Evolutionary conservation across 2,888 invertebrate genomes (phyloP).

Genomic region (Caenorhabditis auriculariae): DNA sequence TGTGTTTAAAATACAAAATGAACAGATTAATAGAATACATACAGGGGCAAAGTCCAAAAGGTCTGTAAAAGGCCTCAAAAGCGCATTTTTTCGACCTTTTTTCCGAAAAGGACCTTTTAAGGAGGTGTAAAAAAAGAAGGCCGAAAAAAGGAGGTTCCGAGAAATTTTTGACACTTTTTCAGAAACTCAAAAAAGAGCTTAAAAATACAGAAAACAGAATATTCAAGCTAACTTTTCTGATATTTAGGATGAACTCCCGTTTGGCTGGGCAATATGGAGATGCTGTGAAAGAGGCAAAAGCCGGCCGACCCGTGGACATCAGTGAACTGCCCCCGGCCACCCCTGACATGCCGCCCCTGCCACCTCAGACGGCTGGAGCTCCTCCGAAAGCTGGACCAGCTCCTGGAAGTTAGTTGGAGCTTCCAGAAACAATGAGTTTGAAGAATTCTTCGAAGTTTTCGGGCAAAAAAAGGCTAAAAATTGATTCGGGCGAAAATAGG

Average conservation of each 20-base stretch:
- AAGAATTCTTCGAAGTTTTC: not conserved
- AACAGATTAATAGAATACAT: no score
- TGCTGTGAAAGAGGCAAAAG: slow-evolving; percentile 37
- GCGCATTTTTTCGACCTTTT: no score
- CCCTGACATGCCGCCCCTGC: slow-evolving; percentile 43
- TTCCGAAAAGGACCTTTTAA: no score
- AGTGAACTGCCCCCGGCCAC: slow-evolving; percentile 43
- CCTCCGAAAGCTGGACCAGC: slow-evolving; percentile 8
- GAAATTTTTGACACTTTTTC: no score
- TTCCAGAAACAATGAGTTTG: not conserved
- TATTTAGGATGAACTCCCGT: slow-evolving; percentile 44
- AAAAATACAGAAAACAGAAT: no score
- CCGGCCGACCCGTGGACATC: slow-evolving; percentile 32
- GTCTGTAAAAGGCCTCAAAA: no score
- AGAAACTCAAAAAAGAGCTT: no score
- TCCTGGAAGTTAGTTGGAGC: slow-evolving; percentile 4
- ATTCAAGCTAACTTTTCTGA: not conserved
- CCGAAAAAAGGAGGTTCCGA: no score
- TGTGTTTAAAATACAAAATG: no score
- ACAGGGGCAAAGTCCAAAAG: no score
- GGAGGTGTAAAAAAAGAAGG: no score
- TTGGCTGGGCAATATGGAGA: slow-evolving; percentile 45
- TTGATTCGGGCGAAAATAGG: not conserved
- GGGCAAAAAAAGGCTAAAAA: no score
- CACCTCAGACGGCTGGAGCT: slow-evolving; percentile 19